Evolutionary conservation across 2,888 invertebrate species (phyloP).

Genomic region (Cephus spinipes): DNA sequence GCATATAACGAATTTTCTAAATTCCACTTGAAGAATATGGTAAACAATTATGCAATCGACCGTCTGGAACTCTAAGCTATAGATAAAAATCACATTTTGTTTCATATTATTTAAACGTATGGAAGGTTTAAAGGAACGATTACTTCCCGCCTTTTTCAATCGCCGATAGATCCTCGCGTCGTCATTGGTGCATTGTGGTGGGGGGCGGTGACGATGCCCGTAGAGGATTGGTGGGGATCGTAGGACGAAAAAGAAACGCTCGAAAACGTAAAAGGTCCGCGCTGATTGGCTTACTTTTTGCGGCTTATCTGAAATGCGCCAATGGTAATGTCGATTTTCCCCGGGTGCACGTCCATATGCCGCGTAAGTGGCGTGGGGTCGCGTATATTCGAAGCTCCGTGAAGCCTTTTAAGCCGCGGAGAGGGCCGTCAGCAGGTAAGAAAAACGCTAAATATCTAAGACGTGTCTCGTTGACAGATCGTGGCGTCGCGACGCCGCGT

Average conservation of each 20-base stretch:
- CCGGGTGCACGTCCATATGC: slow-evolving; percentile 69
- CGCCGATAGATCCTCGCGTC: slow-evolving; percentile 39
- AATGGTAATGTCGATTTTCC: slow-evolving; percentile 67
- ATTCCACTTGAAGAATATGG: background rate
- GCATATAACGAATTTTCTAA: background rate
- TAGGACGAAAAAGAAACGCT: slow-evolving; percentile 69
- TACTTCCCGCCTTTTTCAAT: slow-evolving; percentile 54
- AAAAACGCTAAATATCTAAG: slow-evolving; percentile 70
- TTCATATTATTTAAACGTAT: background rate
- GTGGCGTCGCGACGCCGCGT: slow-evolving; percentile 34
- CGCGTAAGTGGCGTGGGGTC: slow-evolving; percentile 76
- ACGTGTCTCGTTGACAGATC: slow-evolving; percentile 69
- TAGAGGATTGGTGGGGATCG: background rate
- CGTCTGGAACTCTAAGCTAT: background rate
- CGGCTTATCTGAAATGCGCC: slow-evolving; percentile 73
- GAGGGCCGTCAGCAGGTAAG: slow-evolving; percentile 71
- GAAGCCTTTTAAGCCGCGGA: slow-evolving; percentile 70
- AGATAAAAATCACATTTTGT: background rate
- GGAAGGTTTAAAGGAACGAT: slow-evolving; percentile 28
- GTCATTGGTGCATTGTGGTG: slow-evolving; percentile 22
- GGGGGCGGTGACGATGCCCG: slow-evolving; percentile 28
- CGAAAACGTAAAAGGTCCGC: slow-evolving; percentile 66
- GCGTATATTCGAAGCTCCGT: slow-evolving; percentile 72
- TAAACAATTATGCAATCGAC: background rate
- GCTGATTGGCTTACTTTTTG: slow-evolving; percentile 71